phyloP scores from a whole-genome alignment of 2,797 vertebrate species.

The Rhinophrynus dorsalis region DNA sequence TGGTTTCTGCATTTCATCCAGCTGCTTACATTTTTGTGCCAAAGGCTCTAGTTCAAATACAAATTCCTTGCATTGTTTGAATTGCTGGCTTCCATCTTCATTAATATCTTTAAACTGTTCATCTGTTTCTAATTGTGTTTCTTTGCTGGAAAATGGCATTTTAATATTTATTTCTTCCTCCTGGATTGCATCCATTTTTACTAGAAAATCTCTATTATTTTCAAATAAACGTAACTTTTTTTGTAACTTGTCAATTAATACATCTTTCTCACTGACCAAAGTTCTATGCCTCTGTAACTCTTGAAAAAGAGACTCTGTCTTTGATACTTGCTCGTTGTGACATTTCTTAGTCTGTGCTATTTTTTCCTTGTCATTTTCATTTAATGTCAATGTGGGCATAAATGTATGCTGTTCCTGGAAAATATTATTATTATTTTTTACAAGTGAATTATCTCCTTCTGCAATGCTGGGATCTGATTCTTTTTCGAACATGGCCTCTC shows the following conservation, averaged over 20 bases:
- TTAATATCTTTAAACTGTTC: too few species aligned
- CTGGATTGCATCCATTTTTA: slow-evolving; percentile 64
- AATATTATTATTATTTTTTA: slow-evolving; percentile 65
- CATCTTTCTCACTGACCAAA: slow-evolving; percentile 58
- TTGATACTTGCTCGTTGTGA: too few species aligned
- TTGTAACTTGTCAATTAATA: slow-evolving; percentile 62
- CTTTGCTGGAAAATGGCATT: too few species aligned
- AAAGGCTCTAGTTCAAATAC: too few species aligned
- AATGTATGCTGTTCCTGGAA: slow-evolving; percentile 81
- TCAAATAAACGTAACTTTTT: slow-evolving; percentile 66
- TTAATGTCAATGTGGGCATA: slow-evolving; percentile 64
- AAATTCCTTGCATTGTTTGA: too few species aligned
- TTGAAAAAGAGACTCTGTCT: slow-evolving; percentile 57
- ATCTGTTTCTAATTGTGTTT: too few species aligned
- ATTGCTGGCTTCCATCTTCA: too few species aligned
- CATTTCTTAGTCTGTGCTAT: slow-evolving; percentile 56
- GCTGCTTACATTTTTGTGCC: slow-evolving; percentile 71
- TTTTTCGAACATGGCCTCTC: slow-evolving; percentile 58
- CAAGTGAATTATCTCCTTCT: slow-evolving; percentile 56
- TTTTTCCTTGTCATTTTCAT: slow-evolving; percentile 45
- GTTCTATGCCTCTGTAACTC: slow-evolving; percentile 71
- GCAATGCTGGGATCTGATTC: slow-evolving; percentile 51
- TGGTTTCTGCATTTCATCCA: slow-evolving; percentile 67
- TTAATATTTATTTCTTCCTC: slow-evolving; percentile 54
- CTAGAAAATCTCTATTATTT: slow-evolving; percentile 72